Base-by-base conservation (phyloP, 2,113 vertebrate genomes). In the Diadophis punctatus region DNA sequence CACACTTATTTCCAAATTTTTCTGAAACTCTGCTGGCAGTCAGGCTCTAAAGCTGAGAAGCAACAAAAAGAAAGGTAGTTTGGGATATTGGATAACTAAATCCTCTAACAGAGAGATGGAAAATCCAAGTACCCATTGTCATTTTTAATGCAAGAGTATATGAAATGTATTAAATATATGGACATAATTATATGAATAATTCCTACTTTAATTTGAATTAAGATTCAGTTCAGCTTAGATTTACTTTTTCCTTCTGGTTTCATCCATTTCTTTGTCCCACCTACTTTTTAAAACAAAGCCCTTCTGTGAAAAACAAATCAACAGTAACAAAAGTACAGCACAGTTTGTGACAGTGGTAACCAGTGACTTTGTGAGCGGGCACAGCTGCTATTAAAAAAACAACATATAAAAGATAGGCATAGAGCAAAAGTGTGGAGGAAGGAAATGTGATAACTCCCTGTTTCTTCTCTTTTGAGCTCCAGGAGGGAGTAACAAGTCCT, bases 1-100 rank as follows among this genome's bases (percentile, higher is more conserved):
- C 90, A 96, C 0, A 3, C 95, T 89, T 91, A 95, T 94, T 95
- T 95, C 95, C 87, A 90, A 12, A 10, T 18, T 88, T 80, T 92
- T 34, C 86, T 80, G 60, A 92, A 87, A 56, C 60, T 55, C 2
- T 46, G 86, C 88, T 49, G 68, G n/a, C 9, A 80, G 25, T 30
- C 74, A 93, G 86, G 68, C 90, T 90, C 7, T 63, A 63, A 4
- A 74, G 91, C 52, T 0, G 0, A 23, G 30, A 68, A 43, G 52
- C 18, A 20, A 30, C 52, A 74, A 55, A 55, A 74, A 30, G 34
- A 88, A 51, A 74, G 88, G 49, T 34, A n/a, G 86, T 8, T 80
- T 88, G 34, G 51, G 9, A 18, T 27, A 92, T 4, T 25, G 3
- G 53, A 18, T 10, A 80, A 39, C 9, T 88, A 87, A 34, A n/a